Evolutionary conservation across 2,888 invertebrate species (phyloP).

Genomic region (Podotricha telesiphe): DNA sequence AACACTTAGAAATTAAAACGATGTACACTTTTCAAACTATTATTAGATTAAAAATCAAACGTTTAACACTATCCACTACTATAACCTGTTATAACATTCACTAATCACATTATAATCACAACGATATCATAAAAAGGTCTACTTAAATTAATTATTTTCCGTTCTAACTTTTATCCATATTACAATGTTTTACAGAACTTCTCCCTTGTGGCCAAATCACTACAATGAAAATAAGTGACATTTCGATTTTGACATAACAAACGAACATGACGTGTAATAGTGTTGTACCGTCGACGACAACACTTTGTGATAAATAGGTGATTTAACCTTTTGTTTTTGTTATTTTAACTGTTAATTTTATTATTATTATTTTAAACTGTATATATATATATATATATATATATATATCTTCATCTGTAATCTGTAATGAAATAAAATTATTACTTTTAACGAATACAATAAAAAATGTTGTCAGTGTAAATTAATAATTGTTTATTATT

Average conservation of each 20-base stretch:
- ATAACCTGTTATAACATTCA: conserved; percentile 39
- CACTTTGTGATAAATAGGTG: neutral
- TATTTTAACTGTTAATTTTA: neutral
- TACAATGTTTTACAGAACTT: conserved; percentile 29
- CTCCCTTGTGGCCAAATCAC: conserved; percentile 38
- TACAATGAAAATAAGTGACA: conserved; percentile 32
- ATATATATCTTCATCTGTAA: no score
- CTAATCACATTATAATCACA: conserved; percentile 40
- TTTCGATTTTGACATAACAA: conserved; percentile 31
- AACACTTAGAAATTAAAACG: conserved; percentile 56
- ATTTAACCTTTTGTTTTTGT: no score
- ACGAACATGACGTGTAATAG: conserved; percentile 34
- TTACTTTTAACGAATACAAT: no score
- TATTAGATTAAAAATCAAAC: conserved; percentile 58
- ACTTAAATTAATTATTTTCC: conserved; percentile 26
- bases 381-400: no score
- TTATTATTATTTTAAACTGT: no score
- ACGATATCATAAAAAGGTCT: conserved; percentile 25
- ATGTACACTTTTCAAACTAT: conserved; percentile 58
- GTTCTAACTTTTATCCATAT: conserved; percentile 23
- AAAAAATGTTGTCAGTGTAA: no score
- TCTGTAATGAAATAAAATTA: no score
- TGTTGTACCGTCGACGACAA: neutral
- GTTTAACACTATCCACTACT: conserved; percentile 31
- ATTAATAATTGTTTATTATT: no score